These are phyloP conservation scores for Neopipo cinnamomea DNA, from an alignment of 2,113 vertebrate genomes.

Conservation along the genomic window DNA sequence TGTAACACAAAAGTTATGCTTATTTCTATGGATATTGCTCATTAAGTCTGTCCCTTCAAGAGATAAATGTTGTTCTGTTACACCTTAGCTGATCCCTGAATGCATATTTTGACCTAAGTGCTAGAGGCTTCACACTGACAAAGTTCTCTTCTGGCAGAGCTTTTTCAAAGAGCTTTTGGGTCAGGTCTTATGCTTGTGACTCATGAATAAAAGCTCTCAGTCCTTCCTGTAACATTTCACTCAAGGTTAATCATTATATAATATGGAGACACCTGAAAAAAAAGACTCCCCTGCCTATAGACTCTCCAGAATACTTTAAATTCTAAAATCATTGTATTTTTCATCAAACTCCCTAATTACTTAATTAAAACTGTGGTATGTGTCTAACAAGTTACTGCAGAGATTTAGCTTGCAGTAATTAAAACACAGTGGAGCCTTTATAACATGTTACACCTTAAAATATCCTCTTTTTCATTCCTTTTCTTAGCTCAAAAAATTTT, in stretches of 20 bases:
- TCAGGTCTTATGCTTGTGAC: not conserved
- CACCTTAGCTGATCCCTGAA: not conserved
- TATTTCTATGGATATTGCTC: not conserved
- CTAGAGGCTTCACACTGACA: not conserved
- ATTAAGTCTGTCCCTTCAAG: not conserved
- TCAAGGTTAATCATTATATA: conserved; percentile 25
- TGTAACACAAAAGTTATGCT: not conserved
- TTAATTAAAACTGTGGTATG: conserved; percentile 10
- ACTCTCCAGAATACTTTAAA: not conserved
- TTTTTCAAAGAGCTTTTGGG: not conserved
- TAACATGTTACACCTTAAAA: not conserved
- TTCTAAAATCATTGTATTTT: conserved; percentile 10
- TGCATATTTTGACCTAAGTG: not conserved
- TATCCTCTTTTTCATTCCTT: not conserved
- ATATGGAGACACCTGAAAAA: not conserved
- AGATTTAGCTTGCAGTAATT: conserved; percentile 12
- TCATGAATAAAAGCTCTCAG: not conserved
- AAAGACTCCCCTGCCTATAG: not conserved
- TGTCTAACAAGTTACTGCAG: not conserved
- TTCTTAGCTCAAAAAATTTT: not conserved
- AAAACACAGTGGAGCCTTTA: not conserved
- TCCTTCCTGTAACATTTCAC: not conserved
- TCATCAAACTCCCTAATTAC: conserved; percentile 28
- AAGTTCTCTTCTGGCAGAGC: not conserved
- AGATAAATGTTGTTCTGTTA: not conserved